Evolutionary conservation across 2,888 invertebrate genomes (phyloP), one percentile per base, ranked within the genome.

Genomic region (Melinaea menophilus): DNA sequence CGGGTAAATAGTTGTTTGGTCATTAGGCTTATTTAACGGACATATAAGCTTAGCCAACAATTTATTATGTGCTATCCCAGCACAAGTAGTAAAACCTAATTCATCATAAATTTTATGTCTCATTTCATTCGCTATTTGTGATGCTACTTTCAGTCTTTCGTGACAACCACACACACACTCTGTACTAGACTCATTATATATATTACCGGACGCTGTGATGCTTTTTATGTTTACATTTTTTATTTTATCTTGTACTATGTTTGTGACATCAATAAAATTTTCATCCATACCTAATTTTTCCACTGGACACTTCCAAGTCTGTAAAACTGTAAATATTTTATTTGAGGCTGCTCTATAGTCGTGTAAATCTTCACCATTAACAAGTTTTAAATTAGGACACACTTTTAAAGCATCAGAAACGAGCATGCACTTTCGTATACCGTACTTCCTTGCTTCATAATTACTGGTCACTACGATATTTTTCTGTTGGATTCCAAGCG

Each of bases 231-330:
- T 81, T 55, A 71, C 72, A 77, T 73, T 80, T 81, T 88, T 92
- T 79, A 90, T 82, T 74, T 81, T 91, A 72, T 92, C 87, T 69
- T 91, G 88, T 55, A 95, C 93, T 75, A 94, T 78, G 63, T 93
- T 91, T 69, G 95, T 94, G 69, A 96, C 94, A 88, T 97, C 97
- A 73, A 97, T 89, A 81, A 92, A 97, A 80, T 96, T 96, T 81
- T 97, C 97, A 85, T 97, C 97, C 77, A 97, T 92, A 12, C 97
- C 96, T 61, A 97, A 89, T 76, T 95, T 93, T 81, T 97, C 97
- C 0, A 96, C 95, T 58, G 93, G 85, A 58, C 93, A 92, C 63
- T 95, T 94, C 86, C 94, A 96, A 74, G 92, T 93, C 70, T 94
- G 93, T 67, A 97, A 85, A 66, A 95, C 85, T 65, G 93, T 92